A percentile compares a stretch with the other conserved stretches of the same genome.
Evolutionary conservation across 1,140 invertebrate species (phyloP).

Genomic region (Wasmannia auropunctata): DNA sequence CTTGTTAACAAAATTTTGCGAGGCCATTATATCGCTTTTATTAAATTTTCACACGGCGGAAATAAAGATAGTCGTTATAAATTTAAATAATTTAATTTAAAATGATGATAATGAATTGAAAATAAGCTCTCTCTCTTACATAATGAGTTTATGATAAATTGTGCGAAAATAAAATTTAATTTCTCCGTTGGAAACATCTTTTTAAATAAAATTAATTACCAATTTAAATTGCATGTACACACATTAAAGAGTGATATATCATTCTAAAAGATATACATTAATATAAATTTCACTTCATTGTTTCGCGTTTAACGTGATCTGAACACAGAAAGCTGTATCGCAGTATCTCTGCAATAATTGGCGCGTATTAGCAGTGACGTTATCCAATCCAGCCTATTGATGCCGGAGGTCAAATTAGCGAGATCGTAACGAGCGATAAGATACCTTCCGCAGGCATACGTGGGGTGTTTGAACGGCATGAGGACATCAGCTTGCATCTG

Average conservation of each 20-base stretch:
- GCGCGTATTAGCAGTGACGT: conserved; percentile 8
- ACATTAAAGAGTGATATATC: neutral
- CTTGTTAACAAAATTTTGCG: neutral
- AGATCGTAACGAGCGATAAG: conserved; percentile 56
- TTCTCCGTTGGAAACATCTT: neutral
- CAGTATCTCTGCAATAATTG: conserved; percentile 13
- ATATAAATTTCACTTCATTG: neutral
- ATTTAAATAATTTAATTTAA: conserved; percentile 10
- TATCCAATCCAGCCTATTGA: conserved; percentile 18
- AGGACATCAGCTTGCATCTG: conserved; percentile 43
- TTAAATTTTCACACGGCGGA: neutral
- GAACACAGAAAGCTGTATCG: neutral
- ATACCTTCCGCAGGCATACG: conserved; percentile 21
- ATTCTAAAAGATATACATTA: neutral
- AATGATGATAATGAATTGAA: neutral
- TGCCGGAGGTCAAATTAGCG: conserved; percentile 38
- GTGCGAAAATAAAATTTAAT: conserved; percentile 9
- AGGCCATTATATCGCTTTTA: neutral
- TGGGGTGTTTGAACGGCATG: conserved; percentile 43
- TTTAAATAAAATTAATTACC: neutral
- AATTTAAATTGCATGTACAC: neutral
- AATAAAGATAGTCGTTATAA: neutral
- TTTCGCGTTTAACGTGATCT: neutral
- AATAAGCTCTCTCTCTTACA: neutral
- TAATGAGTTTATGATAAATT: neutral